Percentiles rank a stretch among this genome's conserved stretches.
Evolutionary conservation across 2,888 invertebrate genomes (phyloP).

Genomic region (Lochmaea crataegi): DNA sequence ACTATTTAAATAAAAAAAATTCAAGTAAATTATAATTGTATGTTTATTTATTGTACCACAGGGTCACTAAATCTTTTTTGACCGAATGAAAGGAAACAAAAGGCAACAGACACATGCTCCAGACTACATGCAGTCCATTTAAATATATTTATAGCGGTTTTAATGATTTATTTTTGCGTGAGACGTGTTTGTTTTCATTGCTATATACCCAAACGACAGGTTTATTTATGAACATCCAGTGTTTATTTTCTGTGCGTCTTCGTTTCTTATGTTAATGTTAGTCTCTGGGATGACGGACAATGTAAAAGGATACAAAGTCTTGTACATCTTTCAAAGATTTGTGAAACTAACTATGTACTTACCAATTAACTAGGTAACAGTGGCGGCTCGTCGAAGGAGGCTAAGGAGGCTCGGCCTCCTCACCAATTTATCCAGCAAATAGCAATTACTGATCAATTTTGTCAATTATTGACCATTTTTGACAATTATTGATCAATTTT

Average conservation of each 20-base stretch:
- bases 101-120: slow-evolving; percentile 25
- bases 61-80: slow-evolving; percentile 30
- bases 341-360: neutral
- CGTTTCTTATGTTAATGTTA: slow-evolving; percentile 41
- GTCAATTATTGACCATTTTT: too few relatives aligned
- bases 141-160: slow-evolving; percentile 48
- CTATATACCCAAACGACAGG: slow-evolving; percentile 41
- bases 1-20: neutral
- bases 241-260: slow-evolving; percentile 42
- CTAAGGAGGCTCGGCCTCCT: too few relatives aligned
- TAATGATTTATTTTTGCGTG: slow-evolving; percentile 58
- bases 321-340: slow-evolving; percentile 14
- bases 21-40: slow-evolving; percentile 5
- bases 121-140: slow-evolving; percentile 40
- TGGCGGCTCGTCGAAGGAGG: too few relatives aligned
- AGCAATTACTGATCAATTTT: too few relatives aligned
- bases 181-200: slow-evolving; percentile 55
- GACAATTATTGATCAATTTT: too few relatives aligned
- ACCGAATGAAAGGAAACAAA: slow-evolving; percentile 32
- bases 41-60: slow-evolving; percentile 18
- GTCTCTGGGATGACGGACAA: slow-evolving; percentile 29
- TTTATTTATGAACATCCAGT: slow-evolving; percentile 45
- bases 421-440: too few relatives aligned
- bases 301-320: slow-evolving; percentile 30
- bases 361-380: neutral